Base-by-base conservation (phyloP, 2,888 invertebrate species). In the Halictus quadricinctus region DNA sequence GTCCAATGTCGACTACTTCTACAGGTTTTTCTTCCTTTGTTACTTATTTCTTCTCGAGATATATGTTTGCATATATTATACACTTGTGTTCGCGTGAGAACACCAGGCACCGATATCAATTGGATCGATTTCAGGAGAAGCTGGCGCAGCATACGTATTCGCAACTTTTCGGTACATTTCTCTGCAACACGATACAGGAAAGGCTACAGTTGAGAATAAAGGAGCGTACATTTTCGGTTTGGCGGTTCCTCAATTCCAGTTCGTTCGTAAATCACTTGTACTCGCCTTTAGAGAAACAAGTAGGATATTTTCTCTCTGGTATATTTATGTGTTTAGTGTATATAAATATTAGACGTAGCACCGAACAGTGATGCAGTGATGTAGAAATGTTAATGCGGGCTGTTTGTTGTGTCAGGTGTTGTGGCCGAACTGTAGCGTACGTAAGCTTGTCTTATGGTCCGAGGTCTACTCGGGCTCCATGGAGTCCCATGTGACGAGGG, bases 81-180 rank as follows among this genome's bases (percentile, higher is more conserved):
- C 10, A 18, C 8, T n/a, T 18, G 36, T 21, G 18, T 18, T 29
- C 18, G 15, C 29, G 29, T 0, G 29, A 8, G 15, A 64, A 18
- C 7, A 15, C n/a, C 41, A 69, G 66, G 36, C n/a, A 77, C 13
- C 70, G 43, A 41, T 25, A 29, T 25, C 13, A n/a, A 64, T 29
- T 72, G 6, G 36, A 58, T 76, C 76, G n/a, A 72, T 85, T 95
- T 54, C 94, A 99, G 98, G 97, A 99, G 86, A 99, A 99, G 95
- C 95, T 99, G 92, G 98, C 97, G 3, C 98, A 99, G 90, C 99
- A 99, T 95, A 97, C 97, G 76, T 98, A 99, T 95, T 99, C 99
- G 85, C 98, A 98, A 95, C 96, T 99, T 93, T 99, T 99, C 95
- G 99, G 99, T 90, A 99, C 99, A 91, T 99, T 99, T 96, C 96